These are phyloP conservation scores for Mimas tiliae DNA, from an alignment of 2,888 invertebrate genomes.

Conservation along the genomic window DNA sequence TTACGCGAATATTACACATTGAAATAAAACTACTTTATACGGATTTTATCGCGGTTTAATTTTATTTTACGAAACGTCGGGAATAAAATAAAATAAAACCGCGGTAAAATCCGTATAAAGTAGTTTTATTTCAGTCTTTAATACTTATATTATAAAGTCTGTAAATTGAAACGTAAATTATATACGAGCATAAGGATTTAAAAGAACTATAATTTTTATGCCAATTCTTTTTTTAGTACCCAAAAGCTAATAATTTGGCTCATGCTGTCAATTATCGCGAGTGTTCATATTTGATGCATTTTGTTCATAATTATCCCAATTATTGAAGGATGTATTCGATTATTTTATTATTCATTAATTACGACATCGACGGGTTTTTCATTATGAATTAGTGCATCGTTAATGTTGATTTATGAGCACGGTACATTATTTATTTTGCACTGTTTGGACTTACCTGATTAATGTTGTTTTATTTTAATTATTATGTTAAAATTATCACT, in stretches of 20 bases:
- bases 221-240: too few species aligned
- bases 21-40: too few species aligned
- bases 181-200: too few species aligned
- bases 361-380: slow-evolving; percentile 38
- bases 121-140: too few species aligned
- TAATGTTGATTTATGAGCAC: slow-evolving; percentile 33
- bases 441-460: slow-evolving; percentile 32
- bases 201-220: too few species aligned
- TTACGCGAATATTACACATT: too few species aligned
- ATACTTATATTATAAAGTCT: too few species aligned
- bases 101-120: too few species aligned
- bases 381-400: slow-evolving; percentile 37
- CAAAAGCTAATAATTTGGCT: background rate
- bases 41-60: too few species aligned
- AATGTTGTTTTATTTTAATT: slow-evolving; percentile 32
- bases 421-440: slow-evolving; percentile 29
- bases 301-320: slow-evolving; percentile 5
- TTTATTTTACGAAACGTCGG: too few species aligned
- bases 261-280: background rate
- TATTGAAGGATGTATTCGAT: slow-evolving; percentile 29
- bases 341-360: slow-evolving; percentile 47
- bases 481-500: slow-evolving; percentile 25
- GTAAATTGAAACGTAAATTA: too few species aligned
- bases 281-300: background rate
- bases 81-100: too few species aligned